Base-by-base conservation (phyloP, 2,797 vertebrate genomes). In the Pagetopsis macropterus region DNA sequence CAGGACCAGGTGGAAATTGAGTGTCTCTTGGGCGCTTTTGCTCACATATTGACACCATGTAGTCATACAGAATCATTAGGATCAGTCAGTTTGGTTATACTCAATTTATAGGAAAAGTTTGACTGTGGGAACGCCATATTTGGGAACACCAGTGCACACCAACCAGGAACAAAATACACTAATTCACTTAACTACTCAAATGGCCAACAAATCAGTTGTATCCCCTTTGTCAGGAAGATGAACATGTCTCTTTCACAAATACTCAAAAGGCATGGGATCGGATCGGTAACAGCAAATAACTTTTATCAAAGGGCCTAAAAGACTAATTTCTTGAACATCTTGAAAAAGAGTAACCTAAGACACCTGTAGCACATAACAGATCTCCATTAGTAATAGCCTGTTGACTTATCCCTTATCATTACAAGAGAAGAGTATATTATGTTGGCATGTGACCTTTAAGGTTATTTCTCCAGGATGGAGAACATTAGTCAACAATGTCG, bases 401-500 rank as follows among this genome's bases (percentile, higher is more conserved):
- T 37, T 37, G 33, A 37, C 33, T 37, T 37, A 10, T 40, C n/a
- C 44, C 10, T 48, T 12, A 12, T 48, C 44, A 37, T 37, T 2
- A 37, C 37, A 37, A 37, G 33, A 37, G 33, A 37, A 9, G 33
- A 9, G 33, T 37, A 37, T 37, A 27, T 27, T 6, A 37, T 37
- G 33, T 37, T 9, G 33, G 6, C 33, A 37, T 37, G 33, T 37
- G 33, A 7, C 33, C 33, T 37, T 37, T 37, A 37, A 37, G 8
- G 33, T 37, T 37, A 37, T 37, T 37, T 37, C 8, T 37, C 33
- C 33, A 37, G 33, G 33, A 27, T 10, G 21, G 57, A 69, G 52
- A 60, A 19, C 43, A 43, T 76, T 59, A 61, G 80, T 68, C 75
- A 37, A 61, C 66, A 21, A 41, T 19, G 65, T 73, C 65, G 65